Percentiles rank a stretch among this genome's conserved stretches.
Conservation (phyloP, 2,888 invertebrate genomes). For the Phalangium opilio region DNA sequence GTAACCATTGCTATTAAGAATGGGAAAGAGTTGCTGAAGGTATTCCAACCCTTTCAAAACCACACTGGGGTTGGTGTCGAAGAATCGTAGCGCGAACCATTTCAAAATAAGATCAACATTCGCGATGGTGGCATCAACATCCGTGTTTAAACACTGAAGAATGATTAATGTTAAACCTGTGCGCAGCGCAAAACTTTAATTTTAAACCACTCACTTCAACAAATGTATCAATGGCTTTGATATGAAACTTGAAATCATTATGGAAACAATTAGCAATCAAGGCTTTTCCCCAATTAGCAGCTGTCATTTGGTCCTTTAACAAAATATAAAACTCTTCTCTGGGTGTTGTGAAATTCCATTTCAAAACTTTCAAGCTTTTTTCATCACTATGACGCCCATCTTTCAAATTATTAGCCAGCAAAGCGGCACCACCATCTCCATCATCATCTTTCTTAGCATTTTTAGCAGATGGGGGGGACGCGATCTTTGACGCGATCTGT, state of each 20-base stretch:
- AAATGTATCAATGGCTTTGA: slow-evolving; percentile 83
- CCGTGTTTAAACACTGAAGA: slow-evolving; percentile 53
- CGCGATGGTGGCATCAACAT: slow-evolving; percentile 59
- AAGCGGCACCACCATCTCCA: slow-evolving; percentile 63
- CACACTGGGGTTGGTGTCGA: slow-evolving; percentile 96
- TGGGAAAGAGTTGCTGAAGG: slow-evolving; percentile 61
- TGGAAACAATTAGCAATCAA: slow-evolving; percentile 86
- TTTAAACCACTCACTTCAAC: too few species aligned
- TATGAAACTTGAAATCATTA: slow-evolving; percentile 79
- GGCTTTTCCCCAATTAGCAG: slow-evolving; percentile 70
- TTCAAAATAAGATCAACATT: slow-evolving; percentile 90
- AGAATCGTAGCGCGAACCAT: slow-evolving; percentile 91
- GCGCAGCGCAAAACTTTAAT: too few species aligned
- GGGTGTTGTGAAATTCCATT: slow-evolving; percentile 90
- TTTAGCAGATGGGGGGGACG: slow-evolving; percentile 2
- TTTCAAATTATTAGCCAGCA: slow-evolving; percentile 70
- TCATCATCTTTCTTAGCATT: slow-evolving; percentile 60
- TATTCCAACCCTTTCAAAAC: slow-evolving; percentile 89
- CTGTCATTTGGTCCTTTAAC: slow-evolving; percentile 73
- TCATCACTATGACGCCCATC: slow-evolving; percentile 88
- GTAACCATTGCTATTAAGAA: slow-evolving; percentile 63
- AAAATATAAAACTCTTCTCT: slow-evolving; percentile 86
- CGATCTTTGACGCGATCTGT: slow-evolving; percentile 5
- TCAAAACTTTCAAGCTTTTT: slow-evolving; percentile 70
- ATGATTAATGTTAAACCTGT: not conserved